Conservation (phyloP, 2,113 vertebrate species). For the Thunnus thynnus region DNA sequence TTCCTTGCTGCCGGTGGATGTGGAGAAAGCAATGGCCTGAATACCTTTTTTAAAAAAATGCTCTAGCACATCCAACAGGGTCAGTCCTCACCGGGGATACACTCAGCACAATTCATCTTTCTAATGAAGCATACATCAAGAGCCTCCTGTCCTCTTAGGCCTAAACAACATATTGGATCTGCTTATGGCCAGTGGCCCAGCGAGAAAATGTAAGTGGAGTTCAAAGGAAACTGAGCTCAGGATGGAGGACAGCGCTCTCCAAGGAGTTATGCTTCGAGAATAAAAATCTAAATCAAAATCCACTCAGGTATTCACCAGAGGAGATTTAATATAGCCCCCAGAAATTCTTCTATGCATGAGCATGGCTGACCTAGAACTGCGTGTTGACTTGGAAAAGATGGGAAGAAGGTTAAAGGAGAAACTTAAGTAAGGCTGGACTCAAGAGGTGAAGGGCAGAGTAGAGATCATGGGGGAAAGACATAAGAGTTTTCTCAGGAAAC, state of each 20-base stretch:
- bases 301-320: conserved; percentile 66
- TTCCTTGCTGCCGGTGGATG: not conserved
- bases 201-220: conserved; percentile 57
- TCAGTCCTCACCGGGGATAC: conserved; percentile 50
- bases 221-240: conserved; percentile 65
- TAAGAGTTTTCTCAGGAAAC: not conserved
- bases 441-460: conserved; percentile 6
- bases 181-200: conserved; percentile 46
- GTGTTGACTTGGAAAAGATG: conserved; percentile 14
- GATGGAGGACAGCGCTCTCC: conserved; percentile 39
- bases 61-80: not conserved
- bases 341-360: conserved; percentile 53
- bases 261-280: conserved; percentile 42
- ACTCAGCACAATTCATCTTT: conserved; percentile 67
- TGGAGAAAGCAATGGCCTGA: conserved; percentile 41
- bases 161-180: conserved; percentile 41
- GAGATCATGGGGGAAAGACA: not conserved
- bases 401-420: conserved; percentile 45
- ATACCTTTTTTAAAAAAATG: conserved; percentile 31
- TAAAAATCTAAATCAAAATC: conserved; percentile 63
- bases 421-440: conserved; percentile 28
- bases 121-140: conserved; percentile 67
- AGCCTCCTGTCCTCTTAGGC: conserved; percentile 42
- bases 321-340: conserved; percentile 49
- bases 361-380: conserved; percentile 17